Base-by-base conservation (phyloP, 2,888 invertebrate genomes). In the Ophion ellenae region DNA sequence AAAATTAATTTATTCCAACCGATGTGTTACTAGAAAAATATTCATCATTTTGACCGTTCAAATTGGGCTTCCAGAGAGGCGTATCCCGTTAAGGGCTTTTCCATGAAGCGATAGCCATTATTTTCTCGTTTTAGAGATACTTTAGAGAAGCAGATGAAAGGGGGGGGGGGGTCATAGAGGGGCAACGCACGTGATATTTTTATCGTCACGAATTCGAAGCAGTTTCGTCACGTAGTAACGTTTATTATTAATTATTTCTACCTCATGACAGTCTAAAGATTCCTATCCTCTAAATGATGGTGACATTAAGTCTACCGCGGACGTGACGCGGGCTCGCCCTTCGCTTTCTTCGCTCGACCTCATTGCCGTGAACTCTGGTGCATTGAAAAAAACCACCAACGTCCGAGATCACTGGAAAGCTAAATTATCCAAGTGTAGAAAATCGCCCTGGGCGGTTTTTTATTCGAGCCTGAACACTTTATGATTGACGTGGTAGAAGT, bases 401-500 rank as follows among this genome's bases (percentile, higher is more conserved):
- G 40, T 77, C 76, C n/a, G 57, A 74, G 78, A 59, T 84, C 77
- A 69, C n/a, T 53, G 70, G 14, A 63, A 47, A 53, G 36, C 73
- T 71, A 28, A 74, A 53, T 79, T 45, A 20, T 71, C 71, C 61
- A 53, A 71, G 59, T 57, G 79, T 45, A 61, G 59, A 82, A 83
- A 83, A 75, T 71, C 67, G 20, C 32, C 47, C 40, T 14, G 20
- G 64, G 67, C 76, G 71, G 82, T 83, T 85, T 83, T 71, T 73
- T 71, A 76, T 64, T 75, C 36, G 64, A 66, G 64, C 63, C n/a
- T n/a, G 40, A 45, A 28, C 14, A 28, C 28, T 20, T 77, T 67
- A 14, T 53, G 17, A 24, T 10, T 36, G 47, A 61, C 63, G 28
- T 66, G 64, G n/a, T 73, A 63, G 64, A 77, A 45, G n/a, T 63